phyloP scores from a whole-genome alignment of 2,113 vertebrate species.

The Columbina picui region DNA sequence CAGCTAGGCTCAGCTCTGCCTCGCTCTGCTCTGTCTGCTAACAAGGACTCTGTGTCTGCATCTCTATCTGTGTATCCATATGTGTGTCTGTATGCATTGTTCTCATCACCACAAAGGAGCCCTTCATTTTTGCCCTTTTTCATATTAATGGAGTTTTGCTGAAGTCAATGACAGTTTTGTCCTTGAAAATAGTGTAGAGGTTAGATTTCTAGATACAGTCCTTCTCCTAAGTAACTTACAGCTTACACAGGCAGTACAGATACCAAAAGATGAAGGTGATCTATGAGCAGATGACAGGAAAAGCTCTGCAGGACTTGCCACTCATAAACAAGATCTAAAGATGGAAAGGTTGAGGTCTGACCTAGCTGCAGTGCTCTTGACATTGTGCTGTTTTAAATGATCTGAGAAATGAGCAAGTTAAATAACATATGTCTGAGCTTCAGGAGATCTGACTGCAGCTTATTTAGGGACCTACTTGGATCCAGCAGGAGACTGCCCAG shows the following conservation, averaged over 20 bases:
- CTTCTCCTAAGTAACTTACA: background rate
- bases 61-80: too few species aligned
- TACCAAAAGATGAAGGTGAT: background rate
- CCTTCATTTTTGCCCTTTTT: background rate
- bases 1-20: too few species aligned
- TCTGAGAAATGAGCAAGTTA: background rate
- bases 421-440: background rate
- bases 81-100: too few species aligned
- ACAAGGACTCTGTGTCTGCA: too few species aligned
- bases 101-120: too few species aligned
- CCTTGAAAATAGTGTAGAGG: background rate
- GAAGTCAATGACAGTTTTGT: background rate
- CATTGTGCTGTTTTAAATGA: background rate
- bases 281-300: background rate
- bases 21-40: too few species aligned
- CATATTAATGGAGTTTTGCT: background rate
- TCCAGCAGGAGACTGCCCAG: background rate
- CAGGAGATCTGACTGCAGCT: background rate
- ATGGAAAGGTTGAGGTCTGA: background rate
- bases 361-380: background rate
- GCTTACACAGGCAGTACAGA: background rate
- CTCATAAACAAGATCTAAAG: background rate
- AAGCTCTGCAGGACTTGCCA: too few species aligned
- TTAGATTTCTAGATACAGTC: background rate
- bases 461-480: background rate